Base-by-base conservation (phyloP, 1,140 invertebrate genomes). In the Harlomillsia oculata region DNA sequence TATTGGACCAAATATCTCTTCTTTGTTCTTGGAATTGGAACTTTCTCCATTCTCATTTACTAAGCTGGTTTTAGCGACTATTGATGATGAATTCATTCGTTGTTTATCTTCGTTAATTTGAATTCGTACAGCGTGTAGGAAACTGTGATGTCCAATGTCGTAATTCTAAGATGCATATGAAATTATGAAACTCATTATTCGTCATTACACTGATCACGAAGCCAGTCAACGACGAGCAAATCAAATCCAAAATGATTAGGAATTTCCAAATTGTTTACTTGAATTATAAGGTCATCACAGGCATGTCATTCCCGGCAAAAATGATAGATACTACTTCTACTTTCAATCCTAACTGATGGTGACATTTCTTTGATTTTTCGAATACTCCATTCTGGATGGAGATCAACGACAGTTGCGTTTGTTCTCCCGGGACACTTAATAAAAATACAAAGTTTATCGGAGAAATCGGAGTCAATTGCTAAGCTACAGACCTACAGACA, bases 391-490 rank as follows among this genome's bases (percentile, higher is more conserved):
- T 81, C 77, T 37, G 82, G 83, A 73, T 85, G 78, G 50, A 87
- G 71, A 66, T 84, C 77, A 1, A 86, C 74, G 0, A 78, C 74
- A 34, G 87, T 66, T 1, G 80, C n/a, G n/a, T n/a, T n/a, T 81
- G 59, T 76, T 80, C 36, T 44, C 8, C 46, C 51, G 8, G 28
- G 39, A 30, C 53, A 48, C 30, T 65, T 65, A 9, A 65, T 59
- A 29, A 56, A 62, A 37, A 65, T 59, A 13, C 56, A 48, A 8
- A 65, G 13, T n/a, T 34, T 5, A 25, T 94, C 94, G n/a, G n/a
- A n/a, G n/a, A n/a, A n/a, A n/a, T n/a, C n/a, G 69, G 91, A 92
- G 0, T 84, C 87, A 0, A 75, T 93, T 30, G 92, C 95, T 80
- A 93, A 93, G 69, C n/a, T n/a, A n/a, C n/a, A 88, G 84, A 69